Base-by-base conservation (phyloP, 1,140 invertebrate species). In the Sinella curviseta region DNA sequence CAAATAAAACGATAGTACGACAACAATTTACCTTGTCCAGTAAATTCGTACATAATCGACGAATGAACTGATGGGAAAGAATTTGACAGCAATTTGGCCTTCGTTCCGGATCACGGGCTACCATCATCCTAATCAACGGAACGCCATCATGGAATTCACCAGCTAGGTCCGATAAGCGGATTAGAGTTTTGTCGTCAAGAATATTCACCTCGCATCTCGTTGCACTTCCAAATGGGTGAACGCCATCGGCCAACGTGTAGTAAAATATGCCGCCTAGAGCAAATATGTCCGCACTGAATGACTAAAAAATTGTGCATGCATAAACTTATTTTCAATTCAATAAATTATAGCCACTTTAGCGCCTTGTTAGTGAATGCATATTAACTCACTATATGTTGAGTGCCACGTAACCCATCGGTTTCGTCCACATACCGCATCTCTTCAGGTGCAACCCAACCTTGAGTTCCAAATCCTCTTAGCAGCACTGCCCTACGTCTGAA, bases 261-360 rank as follows among this genome's bases (percentile, higher is more conserved):
- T 98, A 99, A 87, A 96, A 97, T 1, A 99, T 94, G 88, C 98
- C 99, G 8, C 98, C 98, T 55, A 98, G 87, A 0, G 97, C 99
- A 86, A 99, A 99, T 82, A 99, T 93, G 87, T 99, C 98, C 20
- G 99, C 96, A 0, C 95, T 92, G 84, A 93, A 95, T 0, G 96
- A 98, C 93, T 95, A 85, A 36, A 90, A 89, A 33, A 33, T 30
- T 12, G 57, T 8, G 24, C 8, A 65, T 26, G 24, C 24, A n/a
- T 65, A 12, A 8, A 65, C 16, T 8, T n/a, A 65, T 12, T 65
- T n/a, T 65, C 20, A 48, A 8, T 8, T 65, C 8, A 48, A 48
- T 48, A 48, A 48, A 12, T 48, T 48, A 48, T 48, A 12, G 20
- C 20, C 20, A 48, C 39, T 48, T 8, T 48, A 48, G 8, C 8